Percentiles rank a stretch among this genome's conserved stretches.
These are phyloP conservation scores for Polia nebulosa DNA, from an alignment of 2,888 invertebrate genomes.

Conservation along the genomic window DNA sequence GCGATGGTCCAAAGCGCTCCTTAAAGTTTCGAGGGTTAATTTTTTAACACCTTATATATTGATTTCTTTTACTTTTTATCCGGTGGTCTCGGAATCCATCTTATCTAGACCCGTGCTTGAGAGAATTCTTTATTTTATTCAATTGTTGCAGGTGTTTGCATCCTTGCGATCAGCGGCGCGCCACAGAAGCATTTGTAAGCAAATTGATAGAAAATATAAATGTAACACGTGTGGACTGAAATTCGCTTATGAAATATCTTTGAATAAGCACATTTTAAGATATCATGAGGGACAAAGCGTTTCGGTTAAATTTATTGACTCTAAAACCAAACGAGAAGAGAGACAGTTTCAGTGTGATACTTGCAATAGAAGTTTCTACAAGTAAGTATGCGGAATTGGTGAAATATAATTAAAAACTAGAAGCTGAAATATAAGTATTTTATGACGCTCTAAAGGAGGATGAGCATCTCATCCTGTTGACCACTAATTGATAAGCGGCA, in stretches of 20 bases:
- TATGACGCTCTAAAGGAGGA: neutral
- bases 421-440: neutral
- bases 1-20: no score
- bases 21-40: neutral
- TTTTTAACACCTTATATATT: neutral
- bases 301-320: conserved; percentile 83
- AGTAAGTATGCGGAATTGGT: conserved; percentile 74
- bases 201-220: conserved; percentile 80
- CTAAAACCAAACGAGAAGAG: conserved; percentile 73
- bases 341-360: conserved; percentile 90
- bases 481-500: neutral
- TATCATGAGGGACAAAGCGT: conserved; percentile 86
- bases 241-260: conserved; percentile 86
- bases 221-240: conserved; percentile 84
- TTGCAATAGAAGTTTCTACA: conserved; percentile 92
- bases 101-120: neutral
- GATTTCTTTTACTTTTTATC: neutral
- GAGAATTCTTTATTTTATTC: neutral
- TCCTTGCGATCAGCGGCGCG: conserved; percentile 88
- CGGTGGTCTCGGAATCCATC: neutral
- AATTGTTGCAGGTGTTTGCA: conserved; percentile 80
- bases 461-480: neutral
- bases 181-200: conserved; percentile 84
- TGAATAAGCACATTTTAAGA: conserved; percentile 87
- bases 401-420: neutral